Evolutionary conservation across 2,888 invertebrate species (phyloP), one percentile per base, ranked within the genome.

Genomic region (Hypomecis punctinalis): DNA sequence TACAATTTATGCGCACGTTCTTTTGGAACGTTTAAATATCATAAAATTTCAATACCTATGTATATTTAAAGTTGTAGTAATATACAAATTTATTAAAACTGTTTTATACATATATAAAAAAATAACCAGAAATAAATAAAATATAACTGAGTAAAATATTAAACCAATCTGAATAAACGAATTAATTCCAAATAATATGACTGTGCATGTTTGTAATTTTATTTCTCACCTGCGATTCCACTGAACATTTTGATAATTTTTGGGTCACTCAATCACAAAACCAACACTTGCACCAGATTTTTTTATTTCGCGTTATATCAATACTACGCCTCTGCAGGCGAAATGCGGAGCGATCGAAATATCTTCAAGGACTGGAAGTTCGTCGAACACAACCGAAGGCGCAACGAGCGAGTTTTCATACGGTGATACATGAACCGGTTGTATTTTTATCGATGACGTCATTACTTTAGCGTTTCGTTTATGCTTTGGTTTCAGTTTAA

Each of bases 401-500:
- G 78, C 74, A 80, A 69, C 71, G 70, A 62, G 71, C 70, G 67
- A 75, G 75, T 74, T 78, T 78, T 73, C 79, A 75, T 76, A 74
- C 70, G 74, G 69, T 75, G 80, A 72, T 80, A 80, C 73, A 74
- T 75, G 81, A 79, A 79, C 79, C 77, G 76, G 62, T 74, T 74
- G 68, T 91, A 91, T 88, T 88, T 90, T 88, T 88, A 84, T 80
- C 83, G 75, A 78, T 89, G 88, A 90, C 90, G 89, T 89, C 84
- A 88, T 79, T 68, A 61, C 54, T 42, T 56, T 62, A 33, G 78
- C 89, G 90, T 89, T 89, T 86, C 61, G 84, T 82, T 88, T 65
- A 61, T 81, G 66, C 78, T 66, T 35, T 42, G 1, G 23, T 23
- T 23, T 23, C 23, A 23, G 23, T 2, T 23, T 23, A 2, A 3